Evolutionary conservation across 1,140 invertebrate species (phyloP), one percentile per base, ranked within the genome.

Genomic region (Lepidostoma basale): DNA sequence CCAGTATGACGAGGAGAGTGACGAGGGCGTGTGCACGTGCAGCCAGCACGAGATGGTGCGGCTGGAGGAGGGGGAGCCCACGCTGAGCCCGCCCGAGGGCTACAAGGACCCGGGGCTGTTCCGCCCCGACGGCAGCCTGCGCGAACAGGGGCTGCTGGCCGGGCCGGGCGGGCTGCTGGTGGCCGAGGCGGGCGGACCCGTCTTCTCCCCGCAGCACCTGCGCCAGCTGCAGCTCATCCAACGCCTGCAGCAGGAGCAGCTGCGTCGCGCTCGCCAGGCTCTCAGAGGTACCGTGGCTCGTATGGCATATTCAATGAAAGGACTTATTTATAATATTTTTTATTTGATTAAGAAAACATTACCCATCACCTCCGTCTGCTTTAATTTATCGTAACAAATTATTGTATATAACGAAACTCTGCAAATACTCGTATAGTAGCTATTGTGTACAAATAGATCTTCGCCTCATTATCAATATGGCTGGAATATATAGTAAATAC

Each of bases 1-100:
- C 71, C 89, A 90, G 64, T 89, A 90, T 73, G 90, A 90, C 44
- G 90, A 92, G 74, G 90, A 92, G 74, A 82, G 80, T 30, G 86
- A 88, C 65, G 84, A 87, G 72, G 89, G 90, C 69, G 88, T 89
- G 40, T 92, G 90, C 77, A 90, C 90, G 47, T 91, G 89, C 69
- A 89, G 90, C 73, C 89, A 90, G 71, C 87, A 89, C 72, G 88
- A 89, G 74, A 83, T 89, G 80, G 87, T 89, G 42, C 81, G 87
- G 6, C 75, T 89, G 45, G 45, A 49, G 22, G 84, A 85, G 67
- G 83, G 84, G 62, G 84, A 85, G n/a, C 90, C 91, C n/a, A 92
- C 92, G 2, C 84, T 93, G 4, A 93, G 91, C 75, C 92, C 92
- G 47, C 92, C 92, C 8, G 92, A 94, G 74, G 92, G 92, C 5